These are phyloP conservation scores for Chaetura pelagica DNA, from an alignment of 2,113 vertebrate genomes.

Conservation along the genomic window DNA sequence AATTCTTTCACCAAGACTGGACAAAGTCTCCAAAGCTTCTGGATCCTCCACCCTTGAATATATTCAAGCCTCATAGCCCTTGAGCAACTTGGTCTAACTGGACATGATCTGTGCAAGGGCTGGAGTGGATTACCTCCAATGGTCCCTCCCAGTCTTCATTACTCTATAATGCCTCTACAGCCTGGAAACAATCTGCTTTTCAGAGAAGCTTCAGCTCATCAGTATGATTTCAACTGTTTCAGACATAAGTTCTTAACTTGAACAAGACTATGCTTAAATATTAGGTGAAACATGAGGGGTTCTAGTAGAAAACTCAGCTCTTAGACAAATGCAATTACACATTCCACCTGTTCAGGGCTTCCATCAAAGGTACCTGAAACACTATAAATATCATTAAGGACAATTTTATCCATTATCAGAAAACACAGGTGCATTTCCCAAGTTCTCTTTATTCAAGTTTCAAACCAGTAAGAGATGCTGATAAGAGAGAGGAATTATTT, in stretches of 20 bases:
- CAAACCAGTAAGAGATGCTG: neutral
- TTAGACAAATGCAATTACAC: neutral
- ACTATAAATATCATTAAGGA: neutral
- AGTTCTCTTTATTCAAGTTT: neutral
- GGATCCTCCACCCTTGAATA: neutral
- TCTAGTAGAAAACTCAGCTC: neutral
- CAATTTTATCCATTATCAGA: neutral
- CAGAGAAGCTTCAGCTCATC: neutral
- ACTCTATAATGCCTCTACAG: neutral
- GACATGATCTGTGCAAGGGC: neutral
- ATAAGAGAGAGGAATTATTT: neutral
- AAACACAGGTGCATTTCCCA: neutral
- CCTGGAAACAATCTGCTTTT: neutral
- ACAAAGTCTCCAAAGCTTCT: neutral
- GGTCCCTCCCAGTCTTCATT: neutral
- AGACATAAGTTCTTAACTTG: neutral
- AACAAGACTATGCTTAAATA: neutral
- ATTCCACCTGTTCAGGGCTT: neutral
- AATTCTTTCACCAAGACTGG: neutral
- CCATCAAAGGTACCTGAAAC: neutral
- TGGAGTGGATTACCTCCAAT: neutral
- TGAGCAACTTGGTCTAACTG: no score
- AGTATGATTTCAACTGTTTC: neutral
- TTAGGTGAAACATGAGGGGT: neutral
- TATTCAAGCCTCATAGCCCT: neutral